A percentile compares a stretch with the other conserved stretches of the same genome.
phyloP scores from a whole-genome alignment of 2,797 vertebrate species.

The Danio kyathit region DNA sequence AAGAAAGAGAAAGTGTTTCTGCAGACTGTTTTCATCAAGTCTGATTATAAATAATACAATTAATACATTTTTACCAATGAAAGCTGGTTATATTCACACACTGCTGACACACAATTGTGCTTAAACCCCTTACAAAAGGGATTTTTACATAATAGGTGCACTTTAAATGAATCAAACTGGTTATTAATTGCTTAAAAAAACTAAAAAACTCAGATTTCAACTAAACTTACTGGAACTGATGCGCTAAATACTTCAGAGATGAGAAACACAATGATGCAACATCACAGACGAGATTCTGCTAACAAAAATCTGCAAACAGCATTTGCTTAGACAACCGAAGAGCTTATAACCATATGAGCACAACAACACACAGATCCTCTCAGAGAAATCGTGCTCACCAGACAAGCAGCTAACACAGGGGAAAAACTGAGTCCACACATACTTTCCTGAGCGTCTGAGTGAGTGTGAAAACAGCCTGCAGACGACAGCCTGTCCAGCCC shows the following conservation, averaged over 20 bases:
- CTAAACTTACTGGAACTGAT: not conserved
- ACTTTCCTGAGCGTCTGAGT: not conserved
- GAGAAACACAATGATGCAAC: not conserved
- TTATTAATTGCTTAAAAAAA: no score
- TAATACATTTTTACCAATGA: no score
- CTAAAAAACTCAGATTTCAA: not conserved
- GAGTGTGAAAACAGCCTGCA: slow-evolving; percentile 2
- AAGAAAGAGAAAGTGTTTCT: no score
- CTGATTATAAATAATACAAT: no score
- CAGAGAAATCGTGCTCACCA: not conserved
- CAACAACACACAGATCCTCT: not conserved
- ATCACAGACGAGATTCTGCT: not conserved
- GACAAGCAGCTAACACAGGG: not conserved
- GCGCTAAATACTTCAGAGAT: not conserved
- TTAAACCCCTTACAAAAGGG: no score
- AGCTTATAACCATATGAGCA: not conserved
- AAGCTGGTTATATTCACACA: no score
- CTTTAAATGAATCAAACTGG: no score
- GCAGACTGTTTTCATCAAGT: no score
- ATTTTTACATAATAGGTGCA: no score
- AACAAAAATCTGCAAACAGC: not conserved
- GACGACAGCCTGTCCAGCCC: not conserved
- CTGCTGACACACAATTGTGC: no score
- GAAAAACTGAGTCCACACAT: slow-evolving; percentile 7
- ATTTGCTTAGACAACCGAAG: not conserved